Conservation (phyloP, 2,797 vertebrate genomes). For the Acanthiza pusilla region DNA sequence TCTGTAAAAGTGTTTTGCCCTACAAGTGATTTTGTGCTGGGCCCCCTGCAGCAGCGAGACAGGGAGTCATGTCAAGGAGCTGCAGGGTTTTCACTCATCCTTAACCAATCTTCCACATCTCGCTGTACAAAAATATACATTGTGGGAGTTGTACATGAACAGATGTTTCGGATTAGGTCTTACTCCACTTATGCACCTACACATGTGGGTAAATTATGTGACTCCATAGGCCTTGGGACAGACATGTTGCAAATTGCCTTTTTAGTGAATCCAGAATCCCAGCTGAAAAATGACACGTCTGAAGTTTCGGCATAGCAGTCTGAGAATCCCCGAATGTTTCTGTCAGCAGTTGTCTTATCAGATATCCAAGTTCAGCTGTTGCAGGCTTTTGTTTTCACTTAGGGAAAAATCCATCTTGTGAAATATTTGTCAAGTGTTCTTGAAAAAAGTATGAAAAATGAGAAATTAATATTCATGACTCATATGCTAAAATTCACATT, state of each 20-base stretch:
- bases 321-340: neutral
- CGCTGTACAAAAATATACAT: neutral
- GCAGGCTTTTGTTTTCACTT: neutral
- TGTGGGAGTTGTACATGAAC: neutral
- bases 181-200: neutral
- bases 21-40: neutral
- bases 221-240: neutral
- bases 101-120: neutral
- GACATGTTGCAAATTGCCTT: neutral
- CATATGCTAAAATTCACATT: neutral
- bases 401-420: neutral
- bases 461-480: conserved; percentile 21
- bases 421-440: conserved; percentile 36
- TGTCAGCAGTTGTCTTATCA: conserved; percentile 40
- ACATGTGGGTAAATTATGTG: neutral
- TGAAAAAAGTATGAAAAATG: conserved; percentile 14
- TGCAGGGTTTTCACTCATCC: neutral
- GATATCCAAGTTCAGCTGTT: conserved; percentile 26
- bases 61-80: neutral
- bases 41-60: accelerated
- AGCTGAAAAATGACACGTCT: conserved; percentile 3
- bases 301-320: conserved; percentile 20
- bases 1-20: neutral
- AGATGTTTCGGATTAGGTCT: neutral
- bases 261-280: conserved; percentile 2